Percentiles rank a stretch among this genome's conserved stretches.
phyloP scores from a whole-genome alignment of 2,797 vertebrate genomes.

The Crenichthys baileyi region DNA sequence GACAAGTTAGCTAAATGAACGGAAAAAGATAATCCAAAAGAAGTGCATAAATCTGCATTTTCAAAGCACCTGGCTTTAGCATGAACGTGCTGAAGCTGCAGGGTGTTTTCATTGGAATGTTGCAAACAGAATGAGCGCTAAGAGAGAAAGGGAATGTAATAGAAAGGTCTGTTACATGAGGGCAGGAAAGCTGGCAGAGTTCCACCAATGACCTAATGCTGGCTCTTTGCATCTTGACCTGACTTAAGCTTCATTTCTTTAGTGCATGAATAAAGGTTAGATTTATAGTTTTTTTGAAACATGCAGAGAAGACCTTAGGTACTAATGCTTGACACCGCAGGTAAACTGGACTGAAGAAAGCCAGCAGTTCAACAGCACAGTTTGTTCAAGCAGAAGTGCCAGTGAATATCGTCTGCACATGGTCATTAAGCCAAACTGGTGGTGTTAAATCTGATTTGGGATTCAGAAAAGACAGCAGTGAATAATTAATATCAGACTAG shows the following conservation, averaged over 20 bases:
- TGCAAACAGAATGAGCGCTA: not conserved
- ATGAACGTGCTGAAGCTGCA: constrained; percentile 13
- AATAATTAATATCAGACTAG: constrained; percentile 27
- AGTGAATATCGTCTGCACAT: constrained; percentile 20
- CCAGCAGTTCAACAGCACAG: constrained; percentile 10
- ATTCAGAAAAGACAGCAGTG: constrained; percentile 20
- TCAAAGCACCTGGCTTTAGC: constrained; percentile 37
- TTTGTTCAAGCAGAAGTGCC: constrained; percentile 42
- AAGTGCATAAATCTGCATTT: constrained; percentile 4
- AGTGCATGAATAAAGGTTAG: not conserved
- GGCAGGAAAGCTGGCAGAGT: constrained; percentile 42
- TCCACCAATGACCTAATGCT: constrained; percentile 60
- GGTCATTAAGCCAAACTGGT: constrained; percentile 6
- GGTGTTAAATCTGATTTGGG: constrained; percentile 8
- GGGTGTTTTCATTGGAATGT: constrained; percentile 27
- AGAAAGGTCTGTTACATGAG: constrained; percentile 3
- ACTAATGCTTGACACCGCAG: not conserved
- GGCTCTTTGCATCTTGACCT: constrained; percentile 42
- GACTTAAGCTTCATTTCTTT: constrained; percentile 37
- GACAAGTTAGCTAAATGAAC: not conserved
- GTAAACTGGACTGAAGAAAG: constrained; percentile 33
- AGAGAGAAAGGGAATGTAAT: not conserved
- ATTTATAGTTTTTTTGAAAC: constrained; percentile 19
- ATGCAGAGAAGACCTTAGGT: not conserved
- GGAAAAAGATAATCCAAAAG: constrained; percentile 20